Base-by-base conservation (phyloP, 1,140 invertebrate species). In the Dolichoris vasculosae region DNA sequence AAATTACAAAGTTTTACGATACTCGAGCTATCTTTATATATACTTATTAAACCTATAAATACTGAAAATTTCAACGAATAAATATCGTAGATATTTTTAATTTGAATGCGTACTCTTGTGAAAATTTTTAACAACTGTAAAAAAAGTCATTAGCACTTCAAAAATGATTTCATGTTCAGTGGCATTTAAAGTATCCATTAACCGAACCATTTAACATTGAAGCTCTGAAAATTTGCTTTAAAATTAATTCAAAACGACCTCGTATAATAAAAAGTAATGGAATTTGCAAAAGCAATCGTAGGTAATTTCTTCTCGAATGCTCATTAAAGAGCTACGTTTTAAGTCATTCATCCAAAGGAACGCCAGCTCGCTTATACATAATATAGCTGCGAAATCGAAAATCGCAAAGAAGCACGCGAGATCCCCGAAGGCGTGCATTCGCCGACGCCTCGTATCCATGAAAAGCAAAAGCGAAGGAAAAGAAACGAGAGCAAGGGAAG, bases 361-460 rank as follows among this genome's bases (percentile, higher is more conserved):
- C 43, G 13, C n/a, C 15, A 32, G 26, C 8, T 3, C 20, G 1
- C 20, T 23, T 43, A n/a, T 43, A 11, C 69, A 7, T 4, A 30
- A 48, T 48, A 20, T 8, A 51, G 26, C 30, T 17, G 76, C 32
- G 48, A 59, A 78, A 38, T 40, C 59, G 43, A 69, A 71, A 82
- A 82, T 75, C 32, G 81, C 69, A 46, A n/a, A 13, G 69, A 13
- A 30, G 2, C 81, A 82, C 81, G 81, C 69, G 67, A 82, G n/a
- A 43, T 43, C 9, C n/a, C 30, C 4, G 15, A 13, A n/a, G 48
- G 55, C 75, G n/a, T 35, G 17, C 15, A 32, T 23, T 26, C 20
- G 51, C 40, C 3, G 51, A 63, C 17, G 48, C 76, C 8, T 43
- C 26, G 35, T 30, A n/a, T 40, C 23, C 13, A 46, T 15, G 20